Evolutionary conservation across 2,113 vertebrate genomes (phyloP).

Genomic region (Mastomys coucha): DNA sequence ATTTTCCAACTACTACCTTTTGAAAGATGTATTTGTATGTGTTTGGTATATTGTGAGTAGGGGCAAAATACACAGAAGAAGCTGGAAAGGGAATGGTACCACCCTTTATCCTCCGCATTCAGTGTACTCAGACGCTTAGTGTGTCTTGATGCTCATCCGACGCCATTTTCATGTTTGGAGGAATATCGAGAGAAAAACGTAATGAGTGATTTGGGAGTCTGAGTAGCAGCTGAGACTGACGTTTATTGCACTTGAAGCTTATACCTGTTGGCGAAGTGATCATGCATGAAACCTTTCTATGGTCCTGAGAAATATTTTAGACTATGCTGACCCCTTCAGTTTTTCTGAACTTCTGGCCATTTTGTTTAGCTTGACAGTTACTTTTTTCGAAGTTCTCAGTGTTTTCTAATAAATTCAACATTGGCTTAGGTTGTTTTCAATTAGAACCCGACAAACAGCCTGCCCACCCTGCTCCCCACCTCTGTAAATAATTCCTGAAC

Average conservation of each 20-base stretch:
- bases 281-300: background rate
- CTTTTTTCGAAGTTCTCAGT: background rate
- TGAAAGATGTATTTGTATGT: background rate
- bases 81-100: background rate
- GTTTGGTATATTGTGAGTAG: background rate
- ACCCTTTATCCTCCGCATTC: background rate
- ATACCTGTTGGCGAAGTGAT: background rate
- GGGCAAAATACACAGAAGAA: background rate
- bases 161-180: background rate
- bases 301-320: background rate
- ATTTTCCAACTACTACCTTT: background rate
- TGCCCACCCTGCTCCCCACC: background rate
- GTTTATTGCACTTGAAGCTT: background rate
- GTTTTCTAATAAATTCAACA: background rate
- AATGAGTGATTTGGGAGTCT: background rate
- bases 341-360: background rate
- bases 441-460: background rate
- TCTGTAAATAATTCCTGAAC: slow-evolving; percentile 6
- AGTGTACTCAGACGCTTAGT: background rate
- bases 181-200: background rate
- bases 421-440: background rate
- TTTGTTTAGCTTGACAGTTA: background rate
- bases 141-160: background rate
- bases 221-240: background rate
- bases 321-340: background rate